Base-by-base conservation (phyloP, 2,113 vertebrate genomes). In the Antennarius striatus region DNA sequence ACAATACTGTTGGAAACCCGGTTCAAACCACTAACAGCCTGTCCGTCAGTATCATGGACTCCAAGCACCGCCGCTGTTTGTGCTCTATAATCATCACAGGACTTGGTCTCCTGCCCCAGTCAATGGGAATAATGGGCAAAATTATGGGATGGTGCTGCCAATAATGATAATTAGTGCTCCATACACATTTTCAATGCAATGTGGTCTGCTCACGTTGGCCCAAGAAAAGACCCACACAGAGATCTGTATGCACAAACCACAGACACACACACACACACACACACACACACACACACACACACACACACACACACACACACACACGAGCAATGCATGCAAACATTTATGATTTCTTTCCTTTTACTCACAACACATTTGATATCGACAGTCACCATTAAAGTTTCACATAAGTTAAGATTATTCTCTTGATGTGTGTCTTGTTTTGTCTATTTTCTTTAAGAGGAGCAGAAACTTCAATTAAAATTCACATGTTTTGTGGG, bases 41-140 rank as follows among this genome's bases (percentile, higher is more conserved):
- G 76, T 71, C 74, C 54, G 61, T 82, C 79, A 82, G 69, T 58
- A 79, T 84, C 71, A 75, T 51, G 63, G 49, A 14, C 56, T 28
- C 30, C n/a, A 71, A 65, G 70, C 58, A 72, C 63, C 73, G 75
- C 72, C 69, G 62, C 65, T 29, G 69, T 56, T 60, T 60, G 61
- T n/a, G 59, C 72, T 83, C 84, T 81, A 53, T 83, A 83, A 85
- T 84, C 72, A 81, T 77, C 52, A 55, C 68, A 62, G 32, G 48
- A 73, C 67, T 70, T 82, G 79, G 77, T 81, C 53, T 36, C 57
- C 40, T 70, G 72, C 77, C 71, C 57, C 64, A 71, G 57, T 77
- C 82, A 86, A 73, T 80, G 68, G 61, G 75, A 83, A 84, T 81
- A 85, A 88, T 80, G 63, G 71, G 72, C 39, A 65, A 76, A 84